These are phyloP conservation scores for Myiotriccus ornatus DNA, from an alignment of 2,797 vertebrate species.

Conservation along the genomic window DNA sequence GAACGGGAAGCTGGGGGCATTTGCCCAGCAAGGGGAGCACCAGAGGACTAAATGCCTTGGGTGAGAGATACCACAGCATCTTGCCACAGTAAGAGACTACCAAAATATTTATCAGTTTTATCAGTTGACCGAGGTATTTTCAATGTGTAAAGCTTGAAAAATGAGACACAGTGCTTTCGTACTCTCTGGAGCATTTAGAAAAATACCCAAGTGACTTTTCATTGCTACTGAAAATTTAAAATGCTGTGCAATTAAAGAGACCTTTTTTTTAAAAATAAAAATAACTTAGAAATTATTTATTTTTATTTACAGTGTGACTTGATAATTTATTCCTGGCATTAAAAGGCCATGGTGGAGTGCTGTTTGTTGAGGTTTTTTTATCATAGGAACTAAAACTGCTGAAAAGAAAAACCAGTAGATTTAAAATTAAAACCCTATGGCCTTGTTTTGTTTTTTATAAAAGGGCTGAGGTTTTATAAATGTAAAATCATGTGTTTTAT, in stretches of 20 bases:
- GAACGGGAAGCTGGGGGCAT: neutral
- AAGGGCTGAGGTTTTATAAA: slow-evolving; percentile 46
- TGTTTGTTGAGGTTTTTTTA: neutral
- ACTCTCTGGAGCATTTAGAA: slow-evolving; percentile 1
- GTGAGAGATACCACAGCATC: neutral
- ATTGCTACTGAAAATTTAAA: slow-evolving; percentile 45
- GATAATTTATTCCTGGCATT: slow-evolving; percentile 57
- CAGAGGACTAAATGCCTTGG: neutral
- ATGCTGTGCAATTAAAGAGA: slow-evolving; percentile 62
- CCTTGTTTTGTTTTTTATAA: slow-evolving; percentile 22
- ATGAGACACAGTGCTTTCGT: neutral
- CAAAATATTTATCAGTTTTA: neutral
- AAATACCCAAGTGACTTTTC: slow-evolving; percentile 17
- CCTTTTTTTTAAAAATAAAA: neutral
- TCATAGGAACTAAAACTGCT: neutral
- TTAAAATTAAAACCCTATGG: neutral
- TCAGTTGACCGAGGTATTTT: neutral
- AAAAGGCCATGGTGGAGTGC: neutral
- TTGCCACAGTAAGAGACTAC: neutral
- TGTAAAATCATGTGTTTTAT: neutral
- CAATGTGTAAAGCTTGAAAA: neutral
- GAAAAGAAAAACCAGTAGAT: neutral
- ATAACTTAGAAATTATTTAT: slow-evolving; percentile 48
- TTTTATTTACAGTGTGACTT: slow-evolving; percentile 54
- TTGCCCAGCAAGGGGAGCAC: neutral